Conservation (phyloP, 1,140 invertebrate genomes). For the Lycorma delicatula region DNA sequence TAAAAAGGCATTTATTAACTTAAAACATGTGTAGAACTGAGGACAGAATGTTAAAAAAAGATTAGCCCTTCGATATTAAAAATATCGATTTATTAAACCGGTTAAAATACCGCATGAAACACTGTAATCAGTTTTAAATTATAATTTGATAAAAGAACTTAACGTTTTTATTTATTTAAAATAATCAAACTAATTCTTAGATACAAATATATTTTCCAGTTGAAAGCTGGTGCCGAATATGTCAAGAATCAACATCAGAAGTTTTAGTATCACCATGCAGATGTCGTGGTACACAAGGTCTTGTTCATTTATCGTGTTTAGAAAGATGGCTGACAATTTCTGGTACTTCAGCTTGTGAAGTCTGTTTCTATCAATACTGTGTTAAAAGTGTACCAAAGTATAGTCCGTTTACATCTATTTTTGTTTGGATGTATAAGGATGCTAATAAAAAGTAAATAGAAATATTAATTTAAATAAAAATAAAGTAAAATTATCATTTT, state of each 20-base stretch:
- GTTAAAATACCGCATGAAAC: no score
- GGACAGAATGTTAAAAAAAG: no score
- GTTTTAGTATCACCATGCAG: neutral
- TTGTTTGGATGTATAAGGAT: neutral
- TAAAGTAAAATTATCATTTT: no score
- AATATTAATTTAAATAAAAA: no score
- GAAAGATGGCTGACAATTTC: neutral
- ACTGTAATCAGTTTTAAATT: no score
- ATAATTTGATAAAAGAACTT: no score
- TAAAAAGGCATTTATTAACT: no score
- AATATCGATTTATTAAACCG: no score
- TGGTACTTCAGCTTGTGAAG: neutral
- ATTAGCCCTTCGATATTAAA: no score
- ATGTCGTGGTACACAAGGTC: neutral
- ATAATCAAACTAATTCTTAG: no score
- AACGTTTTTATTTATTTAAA: no score
- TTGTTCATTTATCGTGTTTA: neutral
- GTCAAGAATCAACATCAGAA: neutral
- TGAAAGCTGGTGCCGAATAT: constrained; percentile 1
- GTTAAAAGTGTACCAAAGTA: neutral
- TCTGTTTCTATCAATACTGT: neutral
- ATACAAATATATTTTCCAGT: neutral
- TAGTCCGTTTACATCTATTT: neutral
- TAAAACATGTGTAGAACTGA: no score
- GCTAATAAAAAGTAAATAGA: neutral